Base-by-base conservation (phyloP, 2,888 invertebrate species). In the Phengaris alcon region DNA sequence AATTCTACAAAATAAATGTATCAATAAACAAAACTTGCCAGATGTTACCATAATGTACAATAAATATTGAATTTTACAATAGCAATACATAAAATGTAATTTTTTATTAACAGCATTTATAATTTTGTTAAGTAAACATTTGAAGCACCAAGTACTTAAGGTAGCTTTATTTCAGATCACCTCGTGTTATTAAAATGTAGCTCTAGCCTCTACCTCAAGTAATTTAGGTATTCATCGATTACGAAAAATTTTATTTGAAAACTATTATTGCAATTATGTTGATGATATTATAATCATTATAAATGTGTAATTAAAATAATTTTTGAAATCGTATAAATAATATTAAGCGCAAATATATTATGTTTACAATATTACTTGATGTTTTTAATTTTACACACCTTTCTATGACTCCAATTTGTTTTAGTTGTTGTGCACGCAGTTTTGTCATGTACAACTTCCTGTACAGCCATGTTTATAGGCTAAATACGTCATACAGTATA, bases 141-240 rank as follows among this genome's bases (percentile, higher is more conserved):
- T 80, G 80, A 84, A 88, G 87, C 88, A 86, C 85, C 84, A 78
- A 82, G 86, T 90, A 90, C 89, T 88, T 90, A 89, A 86, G 81
- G 78, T 75, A 79, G 77, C 76, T 77, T 76, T 78, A 79, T 79
- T 81, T 78, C 55, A 75, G 80, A 77, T 72, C 76, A 75, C 68
- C 75, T 64, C 74, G 57, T 52, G 13, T 52, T 44, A 57, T 51
- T 69, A 69, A 69, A 70, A 74, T 13, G n/a, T 35, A 4, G 22
- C 22, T 35, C 3, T 70, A 77, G 72, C 46, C 46, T 72, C 76
- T 76, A 77, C 76, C 76, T 77, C 76, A 77, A 76, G 73, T 74
- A 73, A 46, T 73, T 74, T 77, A 35, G 35, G 35, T 35, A 75
- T 76, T 75, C 72, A 35, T 22, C 54, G 72, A 72, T 52, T 13